These are phyloP conservation scores for Eleutherodactylus coqui DNA, from an alignment of 2,797 vertebrate species.

Conservation along the genomic window DNA sequence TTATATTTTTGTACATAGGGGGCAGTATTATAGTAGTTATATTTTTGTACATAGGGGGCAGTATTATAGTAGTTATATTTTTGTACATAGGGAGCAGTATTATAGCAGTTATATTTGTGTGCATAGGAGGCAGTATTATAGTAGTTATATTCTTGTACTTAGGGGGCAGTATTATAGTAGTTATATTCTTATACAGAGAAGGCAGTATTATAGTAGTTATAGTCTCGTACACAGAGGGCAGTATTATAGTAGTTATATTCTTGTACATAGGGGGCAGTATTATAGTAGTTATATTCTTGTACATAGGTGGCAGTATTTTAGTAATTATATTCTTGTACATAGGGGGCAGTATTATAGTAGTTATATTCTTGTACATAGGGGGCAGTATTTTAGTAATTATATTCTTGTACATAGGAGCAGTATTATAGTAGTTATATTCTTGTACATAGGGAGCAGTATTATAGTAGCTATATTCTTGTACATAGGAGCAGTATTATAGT, in stretches of 20 bases:
- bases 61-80: conserved; percentile 18
- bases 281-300: conserved; percentile 25
- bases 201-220: not conserved
- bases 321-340: conserved; percentile 7
- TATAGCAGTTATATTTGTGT: conserved; percentile 11
- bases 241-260: conserved; percentile 21
- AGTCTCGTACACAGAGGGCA: not conserved
- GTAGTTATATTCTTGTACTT: conserved; percentile 8
- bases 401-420: not conserved
- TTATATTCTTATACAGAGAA: conserved; percentile 3
- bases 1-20: conserved; percentile 12
- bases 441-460: conserved; percentile 5
- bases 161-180: conserved; percentile 2
- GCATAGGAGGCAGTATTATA: conserved; percentile 5
- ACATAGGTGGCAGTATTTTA: conserved; percentile 4
- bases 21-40: conserved; percentile 25
- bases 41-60: not conserved
- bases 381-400: conserved; percentile 1
- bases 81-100: not conserved
- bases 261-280: conserved; percentile 5
- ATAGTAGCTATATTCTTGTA: conserved; percentile 17
- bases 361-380: conserved; percentile 11
- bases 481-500: conserved; percentile 6
- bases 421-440: conserved; percentile 12
- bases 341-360: conserved; percentile 3